Conservation (phyloP, 2,888 invertebrate species). For the Microplitis deprimator region DNA sequence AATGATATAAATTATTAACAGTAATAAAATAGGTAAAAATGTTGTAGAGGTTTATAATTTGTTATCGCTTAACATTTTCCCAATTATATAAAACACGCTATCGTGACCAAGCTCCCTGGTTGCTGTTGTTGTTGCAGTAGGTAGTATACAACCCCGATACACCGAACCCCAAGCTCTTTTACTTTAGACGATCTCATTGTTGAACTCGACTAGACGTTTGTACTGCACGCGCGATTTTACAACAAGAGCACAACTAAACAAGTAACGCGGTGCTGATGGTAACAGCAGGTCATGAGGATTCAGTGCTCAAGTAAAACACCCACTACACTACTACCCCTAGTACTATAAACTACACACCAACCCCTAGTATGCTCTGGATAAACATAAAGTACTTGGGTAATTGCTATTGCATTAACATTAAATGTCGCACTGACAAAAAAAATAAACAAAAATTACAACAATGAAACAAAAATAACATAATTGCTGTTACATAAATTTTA, state of each 20-base stretch:
- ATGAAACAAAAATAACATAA: too few relatives aligned
- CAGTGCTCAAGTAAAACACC: background rate
- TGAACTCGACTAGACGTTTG: background rate
- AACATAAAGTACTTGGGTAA: too few relatives aligned
- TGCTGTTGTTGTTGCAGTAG: background rate
- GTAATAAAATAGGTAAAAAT: background rate
- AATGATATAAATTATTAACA: too few relatives aligned
- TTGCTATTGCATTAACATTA: too few relatives aligned
- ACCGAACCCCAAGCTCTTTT: background rate
- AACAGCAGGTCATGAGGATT: background rate
- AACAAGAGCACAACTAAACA: background rate
- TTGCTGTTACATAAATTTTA: too few relatives aligned
- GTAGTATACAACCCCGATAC: background rate
- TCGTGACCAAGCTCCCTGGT: background rate
- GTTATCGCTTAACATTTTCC: slow-evolving; percentile 18
- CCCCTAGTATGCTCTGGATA: too few relatives aligned
- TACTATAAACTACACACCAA: background rate
- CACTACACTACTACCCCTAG: background rate
- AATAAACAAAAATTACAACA: too few relatives aligned
- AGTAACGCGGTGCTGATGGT: background rate
- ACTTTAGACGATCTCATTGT: background rate
- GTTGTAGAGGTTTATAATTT: slow-evolving; percentile 9
- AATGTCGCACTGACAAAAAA: too few relatives aligned
- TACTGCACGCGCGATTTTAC: background rate
- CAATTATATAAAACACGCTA: slow-evolving; percentile 22